Base-by-base conservation (phyloP, 2,888 invertebrate species). In the Cephus spinipes region DNA sequence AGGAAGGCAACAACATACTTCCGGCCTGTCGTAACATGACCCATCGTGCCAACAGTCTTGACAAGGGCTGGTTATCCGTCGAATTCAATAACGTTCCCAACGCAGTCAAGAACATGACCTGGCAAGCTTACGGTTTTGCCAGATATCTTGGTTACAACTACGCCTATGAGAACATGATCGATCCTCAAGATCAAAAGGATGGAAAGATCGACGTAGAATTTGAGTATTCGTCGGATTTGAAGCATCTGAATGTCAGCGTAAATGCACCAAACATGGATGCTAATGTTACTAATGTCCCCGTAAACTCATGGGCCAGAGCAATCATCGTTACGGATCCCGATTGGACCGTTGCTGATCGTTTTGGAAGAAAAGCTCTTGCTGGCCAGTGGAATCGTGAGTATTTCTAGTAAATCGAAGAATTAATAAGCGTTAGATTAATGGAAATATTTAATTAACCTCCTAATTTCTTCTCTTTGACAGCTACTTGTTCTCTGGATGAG, bases 401-500 rank as follows among this genome's bases (percentile, higher is more conserved):
- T 55, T 23, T 23, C 9, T 55, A 55, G 2, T 23, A 55, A 55
- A 9, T 55, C 23, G 9, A 55, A 55, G 9, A 23, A 23, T 23
- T 23, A 55, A 9, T 9, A 55, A 55, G 23, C 23, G 9, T 23
- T 55, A 9, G 55, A 55, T 23, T 55, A 9, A 23, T 23, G 23
- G 9, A 0, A 55, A 55, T 23, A 9, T 55, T 23, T 55, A 55
- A 55, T 55, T 4, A 32, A 4, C 23, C 0, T 73, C 15, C n/a
- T 2, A 3, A 30, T 40, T 75, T 55, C 3, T 74, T 77, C 40
- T 69, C 77, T 40, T 81, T 91, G 90, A 79, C 90, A 95, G 95
- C 93, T 74, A 92, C 92, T 84, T 96, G 96, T 87, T 92, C 93
- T 6, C 89, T 96, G 73, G 95, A 95, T 82, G 91, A 93, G 55